Percentiles rank a stretch among this genome's conserved stretches.
Evolutionary conservation across 2,888 invertebrate genomes (phyloP).

Genomic region (Lasioglossum calceatum): DNA sequence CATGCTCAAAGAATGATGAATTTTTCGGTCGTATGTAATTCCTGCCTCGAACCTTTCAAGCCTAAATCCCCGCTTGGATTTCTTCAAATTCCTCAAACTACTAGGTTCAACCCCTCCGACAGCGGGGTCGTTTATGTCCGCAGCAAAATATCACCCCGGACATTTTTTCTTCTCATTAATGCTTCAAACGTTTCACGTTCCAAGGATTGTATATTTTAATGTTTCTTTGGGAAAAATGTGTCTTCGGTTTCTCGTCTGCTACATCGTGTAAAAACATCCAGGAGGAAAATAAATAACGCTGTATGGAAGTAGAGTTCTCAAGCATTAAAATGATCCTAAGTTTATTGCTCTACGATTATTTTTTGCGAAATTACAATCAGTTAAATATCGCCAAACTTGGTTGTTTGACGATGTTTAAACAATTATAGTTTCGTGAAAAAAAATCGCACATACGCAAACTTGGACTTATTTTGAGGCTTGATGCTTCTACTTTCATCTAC

Average conservation of each 20-base stretch:
- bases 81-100: background rate
- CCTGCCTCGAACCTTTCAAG: background rate
- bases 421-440: background rate
- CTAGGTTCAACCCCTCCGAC: background rate
- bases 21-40: background rate
- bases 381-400: background rate
- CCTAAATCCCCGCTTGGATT: background rate
- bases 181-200: too few relatives aligned
- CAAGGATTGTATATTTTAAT: too few relatives aligned
- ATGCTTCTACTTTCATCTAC: too few relatives aligned
- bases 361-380: background rate
- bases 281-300: too few relatives aligned
- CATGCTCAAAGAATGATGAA: background rate
- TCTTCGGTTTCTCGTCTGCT: too few relatives aligned
- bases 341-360: background rate
- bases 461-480: too few relatives aligned
- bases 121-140: background rate
- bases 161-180: background rate
- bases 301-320: too few relatives aligned
- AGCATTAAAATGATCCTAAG: background rate
- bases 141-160: background rate
- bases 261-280: too few relatives aligned
- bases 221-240: too few relatives aligned
- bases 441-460: too few relatives aligned
- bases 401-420: too few relatives aligned